Conservation (phyloP, 2,888 invertebrate genomes). For the Tanypteryx hageni region DNA sequence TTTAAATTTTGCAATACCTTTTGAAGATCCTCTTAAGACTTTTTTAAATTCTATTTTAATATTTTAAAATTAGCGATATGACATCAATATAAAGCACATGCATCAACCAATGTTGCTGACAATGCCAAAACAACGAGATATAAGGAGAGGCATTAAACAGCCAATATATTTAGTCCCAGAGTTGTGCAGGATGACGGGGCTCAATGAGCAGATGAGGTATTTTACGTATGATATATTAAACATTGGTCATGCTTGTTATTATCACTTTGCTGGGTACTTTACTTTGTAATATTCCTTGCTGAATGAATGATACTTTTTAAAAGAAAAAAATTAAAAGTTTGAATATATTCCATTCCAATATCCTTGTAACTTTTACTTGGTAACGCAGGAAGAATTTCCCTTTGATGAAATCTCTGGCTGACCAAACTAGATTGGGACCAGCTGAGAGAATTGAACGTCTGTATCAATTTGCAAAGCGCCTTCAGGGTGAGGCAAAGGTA, state of each 20-base stretch:
- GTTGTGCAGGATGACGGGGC: constrained; percentile 75
- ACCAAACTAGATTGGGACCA: constrained; percentile 87
- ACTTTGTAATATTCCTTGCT: no score
- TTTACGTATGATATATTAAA: not conserved
- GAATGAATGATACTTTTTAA: no score
- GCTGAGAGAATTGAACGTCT: constrained; percentile 82
- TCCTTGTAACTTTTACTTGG: not conserved
- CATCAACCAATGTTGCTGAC: constrained; percentile 75
- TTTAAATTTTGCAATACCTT: not conserved
- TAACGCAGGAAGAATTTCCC: constrained; percentile 76
- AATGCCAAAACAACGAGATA: constrained; percentile 73
- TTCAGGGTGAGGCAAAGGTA: constrained; percentile 71
- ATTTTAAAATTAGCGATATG: constrained; percentile 26
- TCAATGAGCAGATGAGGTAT: constrained; percentile 70
- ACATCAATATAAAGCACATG: constrained; percentile 57
- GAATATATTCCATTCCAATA: no score
- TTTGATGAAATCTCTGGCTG: constrained; percentile 84
- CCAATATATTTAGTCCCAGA: constrained; percentile 74
- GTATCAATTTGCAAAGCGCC: constrained; percentile 80
- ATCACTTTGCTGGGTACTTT: not conserved
- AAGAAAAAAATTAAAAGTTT: no score
- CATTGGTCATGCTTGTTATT: no score
- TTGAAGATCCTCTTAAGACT: no score
- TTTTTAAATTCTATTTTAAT: no score
- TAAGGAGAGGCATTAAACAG: constrained; percentile 70